These are phyloP conservation scores for Smutsia temminckii DNA, from an alignment of 2,797 vertebrate genomes.

Conservation along the genomic window DNA sequence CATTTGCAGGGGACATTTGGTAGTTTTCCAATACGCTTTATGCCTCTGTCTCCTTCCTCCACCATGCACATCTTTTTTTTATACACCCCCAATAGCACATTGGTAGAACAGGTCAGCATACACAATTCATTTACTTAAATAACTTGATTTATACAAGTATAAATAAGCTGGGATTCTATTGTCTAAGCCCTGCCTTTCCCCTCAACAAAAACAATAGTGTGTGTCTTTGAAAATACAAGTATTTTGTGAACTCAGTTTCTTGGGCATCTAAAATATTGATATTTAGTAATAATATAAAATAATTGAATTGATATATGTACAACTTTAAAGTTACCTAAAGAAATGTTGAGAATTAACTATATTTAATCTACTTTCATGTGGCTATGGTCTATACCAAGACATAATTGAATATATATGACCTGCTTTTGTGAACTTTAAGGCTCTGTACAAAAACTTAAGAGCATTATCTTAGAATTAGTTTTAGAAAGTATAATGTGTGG, in stretches of 20 bases:
- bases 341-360: constrained; percentile 42
- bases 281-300: constrained; percentile 54
- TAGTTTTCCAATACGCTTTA: constrained; percentile 93
- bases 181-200: constrained; percentile 43
- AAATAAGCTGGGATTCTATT: constrained; percentile 68
- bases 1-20: constrained; percentile 93
- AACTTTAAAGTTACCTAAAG: constrained; percentile 27
- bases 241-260: constrained; percentile 41
- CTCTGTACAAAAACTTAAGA: not conserved
- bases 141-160: constrained; percentile 78
- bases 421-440: constrained; percentile 38
- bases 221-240: constrained; percentile 63
- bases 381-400: not conserved
- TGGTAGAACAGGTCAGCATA: constrained; percentile 81
- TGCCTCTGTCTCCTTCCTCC: constrained; percentile 88
- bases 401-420: not conserved
- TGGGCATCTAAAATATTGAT: constrained; percentile 30
- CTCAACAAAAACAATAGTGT: constrained; percentile 56
- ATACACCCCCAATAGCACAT: constrained; percentile 71
- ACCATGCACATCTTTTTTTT: constrained; percentile 80
- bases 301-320: not conserved
- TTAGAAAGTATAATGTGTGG: constrained; percentile 42
- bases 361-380: constrained; percentile 20
- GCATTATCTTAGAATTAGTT: constrained; percentile 39
- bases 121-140: constrained; percentile 85